These are phyloP conservation scores for Bubo scandiacus DNA, from an alignment of 2,113 vertebrate genomes.

Conservation along the genomic window DNA sequence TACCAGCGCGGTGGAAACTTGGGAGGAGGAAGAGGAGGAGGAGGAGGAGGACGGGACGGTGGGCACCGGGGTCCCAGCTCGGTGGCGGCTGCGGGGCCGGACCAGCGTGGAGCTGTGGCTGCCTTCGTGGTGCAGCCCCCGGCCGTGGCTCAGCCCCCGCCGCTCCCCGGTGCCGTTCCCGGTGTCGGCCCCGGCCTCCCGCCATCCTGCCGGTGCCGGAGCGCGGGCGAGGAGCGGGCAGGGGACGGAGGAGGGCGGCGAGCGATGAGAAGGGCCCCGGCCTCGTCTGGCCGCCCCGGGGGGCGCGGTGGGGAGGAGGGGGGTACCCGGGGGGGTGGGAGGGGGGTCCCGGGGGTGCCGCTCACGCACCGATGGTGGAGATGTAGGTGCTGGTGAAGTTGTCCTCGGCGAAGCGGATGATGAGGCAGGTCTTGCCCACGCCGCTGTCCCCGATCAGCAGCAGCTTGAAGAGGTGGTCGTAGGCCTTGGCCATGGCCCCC, in stretches of 20 bases:
- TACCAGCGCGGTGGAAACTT: background rate
- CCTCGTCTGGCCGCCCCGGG: background rate
- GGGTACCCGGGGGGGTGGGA: no score
- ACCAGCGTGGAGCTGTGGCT: background rate
- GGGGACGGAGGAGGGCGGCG: background rate
- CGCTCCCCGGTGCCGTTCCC: background rate
- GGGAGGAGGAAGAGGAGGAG: background rate
- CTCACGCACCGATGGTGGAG: conserved; percentile 89
- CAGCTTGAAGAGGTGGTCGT: conserved; percentile 92
- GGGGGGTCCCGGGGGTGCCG: background rate
- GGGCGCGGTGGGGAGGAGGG: background rate
- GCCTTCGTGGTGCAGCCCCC: background rate
- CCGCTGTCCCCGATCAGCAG: conserved; percentile 94
- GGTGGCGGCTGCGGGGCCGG: background rate
- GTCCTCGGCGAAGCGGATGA: conserved; percentile 93
- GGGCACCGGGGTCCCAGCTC: no score
- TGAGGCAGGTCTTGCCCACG: conserved; percentile 93
- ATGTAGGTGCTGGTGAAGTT: conserved; percentile 95
- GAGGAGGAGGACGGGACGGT: background rate
- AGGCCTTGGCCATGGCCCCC: conserved; percentile 83
- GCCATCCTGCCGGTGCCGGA: background rate
- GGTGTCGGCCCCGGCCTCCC: no score
- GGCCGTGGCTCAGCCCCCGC: background rate
- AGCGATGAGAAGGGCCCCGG: background rate
- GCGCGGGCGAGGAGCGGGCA: background rate